Percentiles rank a stretch among this genome's conserved stretches.
These are phyloP conservation scores for Ancistrus triradiatus DNA, from an alignment of 2,113 vertebrate species.

Conservation along the genomic window DNA sequence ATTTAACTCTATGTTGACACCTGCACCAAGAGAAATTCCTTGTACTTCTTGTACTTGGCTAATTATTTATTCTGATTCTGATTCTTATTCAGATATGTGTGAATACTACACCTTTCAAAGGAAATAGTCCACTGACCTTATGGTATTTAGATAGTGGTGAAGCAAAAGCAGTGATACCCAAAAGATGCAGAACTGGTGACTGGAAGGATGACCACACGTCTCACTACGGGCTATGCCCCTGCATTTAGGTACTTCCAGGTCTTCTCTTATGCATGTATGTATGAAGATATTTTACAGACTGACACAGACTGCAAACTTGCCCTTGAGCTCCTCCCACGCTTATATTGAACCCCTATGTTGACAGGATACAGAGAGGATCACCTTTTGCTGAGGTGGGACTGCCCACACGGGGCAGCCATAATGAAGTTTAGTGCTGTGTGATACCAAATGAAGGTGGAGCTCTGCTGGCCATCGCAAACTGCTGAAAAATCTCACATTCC, in stretches of 20 bases:
- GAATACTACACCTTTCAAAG: no score
- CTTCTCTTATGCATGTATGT: background rate
- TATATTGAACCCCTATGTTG: background rate
- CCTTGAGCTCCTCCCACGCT: background rate
- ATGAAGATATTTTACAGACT: background rate
- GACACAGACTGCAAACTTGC: background rate
- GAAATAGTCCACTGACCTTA: no score
- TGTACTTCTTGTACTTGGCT: no score
- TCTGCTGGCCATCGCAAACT: constrained; percentile 56
- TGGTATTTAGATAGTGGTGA: no score
- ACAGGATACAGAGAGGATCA: background rate
- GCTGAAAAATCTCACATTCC: constrained; percentile 64
- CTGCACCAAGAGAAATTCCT: no score
- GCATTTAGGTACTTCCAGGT: background rate
- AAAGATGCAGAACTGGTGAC: no score
- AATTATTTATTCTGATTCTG: no score
- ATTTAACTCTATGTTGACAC: no score
- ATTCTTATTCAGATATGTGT: no score
- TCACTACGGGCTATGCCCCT: no score
- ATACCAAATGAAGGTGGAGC: constrained; percentile 56
- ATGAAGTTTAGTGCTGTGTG: constrained; percentile 73
- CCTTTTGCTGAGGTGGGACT: constrained; percentile 17
- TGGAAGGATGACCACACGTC: no score
- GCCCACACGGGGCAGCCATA: constrained; percentile 52
- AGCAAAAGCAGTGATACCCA: no score